Base-by-base conservation (phyloP, 2,888 invertebrate species). In the Polia nebulosa region DNA sequence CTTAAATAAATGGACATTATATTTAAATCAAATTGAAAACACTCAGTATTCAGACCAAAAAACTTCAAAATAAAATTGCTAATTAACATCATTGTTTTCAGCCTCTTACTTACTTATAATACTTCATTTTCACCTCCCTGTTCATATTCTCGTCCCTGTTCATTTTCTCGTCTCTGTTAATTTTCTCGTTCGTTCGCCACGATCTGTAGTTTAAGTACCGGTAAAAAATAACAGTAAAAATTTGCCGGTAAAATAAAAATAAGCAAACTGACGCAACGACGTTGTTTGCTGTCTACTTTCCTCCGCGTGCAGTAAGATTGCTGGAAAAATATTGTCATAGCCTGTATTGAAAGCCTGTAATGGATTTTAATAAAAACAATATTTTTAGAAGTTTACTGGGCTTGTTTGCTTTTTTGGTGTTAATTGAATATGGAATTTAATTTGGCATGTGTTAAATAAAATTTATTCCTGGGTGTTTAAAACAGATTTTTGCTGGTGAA, bases 211-310 rank as follows among this genome's bases (percentile, higher is more conserved):
- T 78, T 76, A 52, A 69, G 76, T 74, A 72, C 25, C 53, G 58
- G 53, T 47, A 56, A 65, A 74, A 65, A 78, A 64, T 70, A 71
- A 15, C 78, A 44, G 57, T n/a, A 39, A 55, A 59, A 27, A 56
- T 9, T 9, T 60, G 55, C 44, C 49, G 25, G 59, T 51, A 67
- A 60, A 78, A 71, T 57, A 52, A 67, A 65, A 80, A 66, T 52
- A 78, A 75, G 69, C 59, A 70, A 60, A 67, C 57, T 62, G 71
- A 75, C 67, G 69, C 45, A 13, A 13, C 58, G 20, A 32, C 49
- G 60, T 56, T 85, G 83, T 85, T 85, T 84, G 75, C 62, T 29
- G 34, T 65, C 39, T 72, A 66, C 78, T 83, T 47, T 29, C 27
- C 41, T 51, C 20, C 9, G 41, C 62, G 63, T 52, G 63, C 64